These are phyloP conservation scores for Rhopalosiphum nymphaeae DNA, from an alignment of 2,888 invertebrate genomes.

Conservation along the genomic window DNA sequence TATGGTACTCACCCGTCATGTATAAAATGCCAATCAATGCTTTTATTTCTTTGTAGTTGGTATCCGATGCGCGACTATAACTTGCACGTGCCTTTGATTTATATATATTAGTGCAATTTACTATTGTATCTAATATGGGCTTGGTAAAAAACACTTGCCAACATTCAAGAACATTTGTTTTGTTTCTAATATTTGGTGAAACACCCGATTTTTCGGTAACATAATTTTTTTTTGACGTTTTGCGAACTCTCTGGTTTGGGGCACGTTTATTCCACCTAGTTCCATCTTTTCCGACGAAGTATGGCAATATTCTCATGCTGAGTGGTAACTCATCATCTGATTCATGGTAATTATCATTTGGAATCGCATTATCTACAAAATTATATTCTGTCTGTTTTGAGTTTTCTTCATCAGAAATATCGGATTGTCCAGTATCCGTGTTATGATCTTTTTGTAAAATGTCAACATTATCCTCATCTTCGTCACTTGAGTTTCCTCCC, in stretches of 20 bases:
- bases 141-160: background rate
- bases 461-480: background rate
- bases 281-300: background rate
- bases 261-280: constrained; percentile 20
- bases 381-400: no score
- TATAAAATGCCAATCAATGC: constrained; percentile 21
- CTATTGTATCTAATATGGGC: background rate
- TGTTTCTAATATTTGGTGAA: background rate
- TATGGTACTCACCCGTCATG: constrained; percentile 13
- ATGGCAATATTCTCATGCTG: background rate
- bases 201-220: constrained; percentile 16
- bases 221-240: constrained; percentile 19
- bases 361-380: no score
- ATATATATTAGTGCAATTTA: background rate
- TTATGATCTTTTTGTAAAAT: background rate
- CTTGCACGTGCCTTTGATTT: background rate
- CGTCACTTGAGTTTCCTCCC: background rate
- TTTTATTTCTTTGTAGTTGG: constrained; percentile 17
- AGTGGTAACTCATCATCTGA: constrained; percentile 7
- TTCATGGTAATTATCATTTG: background rate
- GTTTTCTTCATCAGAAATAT: background rate
- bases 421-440: background rate
- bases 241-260: background rate
- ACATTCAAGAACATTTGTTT: background rate
- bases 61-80: constrained; percentile 9